Conservation (phyloP, 2,888 invertebrate species). For the Rhaphigaster nebulosa region DNA sequence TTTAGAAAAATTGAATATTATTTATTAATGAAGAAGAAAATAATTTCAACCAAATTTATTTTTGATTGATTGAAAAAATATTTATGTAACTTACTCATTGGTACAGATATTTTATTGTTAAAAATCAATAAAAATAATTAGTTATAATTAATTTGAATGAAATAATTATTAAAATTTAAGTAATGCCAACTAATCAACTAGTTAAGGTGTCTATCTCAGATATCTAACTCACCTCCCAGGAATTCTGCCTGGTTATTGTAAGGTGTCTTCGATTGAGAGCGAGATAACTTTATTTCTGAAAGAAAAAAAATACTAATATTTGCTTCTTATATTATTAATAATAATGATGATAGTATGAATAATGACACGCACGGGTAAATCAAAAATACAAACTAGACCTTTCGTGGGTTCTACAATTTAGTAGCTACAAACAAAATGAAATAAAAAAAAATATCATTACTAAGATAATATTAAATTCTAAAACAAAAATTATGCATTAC, state of each 20-base stretch:
- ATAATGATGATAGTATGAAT: not conserved
- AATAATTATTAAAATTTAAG: no score
- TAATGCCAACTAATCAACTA: not conserved
- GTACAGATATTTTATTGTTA: no score
- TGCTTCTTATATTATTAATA: not conserved
- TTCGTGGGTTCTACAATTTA: not conserved
- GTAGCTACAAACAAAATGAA: not conserved
- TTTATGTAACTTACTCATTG: no score
- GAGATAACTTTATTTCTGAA: conserved; percentile 64
- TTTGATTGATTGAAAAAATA: no score
- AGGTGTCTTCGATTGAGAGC: conserved; percentile 52
- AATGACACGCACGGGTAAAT: not conserved
- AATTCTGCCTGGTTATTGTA: conserved; percentile 63
- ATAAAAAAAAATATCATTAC: no score
- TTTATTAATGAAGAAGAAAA: no score
- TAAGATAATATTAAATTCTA: no score
- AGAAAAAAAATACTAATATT: conserved; percentile 55
- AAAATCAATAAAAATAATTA: no score
- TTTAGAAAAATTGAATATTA: no score
- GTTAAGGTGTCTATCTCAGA: not conserved
- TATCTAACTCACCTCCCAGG: conserved; percentile 63
- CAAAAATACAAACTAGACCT: not conserved
- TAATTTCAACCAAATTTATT: no score
- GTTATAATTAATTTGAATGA: no score
- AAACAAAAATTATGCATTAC: no score